These are phyloP conservation scores for Mythimna loreyi DNA, from an alignment of 2,888 invertebrate species.

Conservation along the genomic window DNA sequence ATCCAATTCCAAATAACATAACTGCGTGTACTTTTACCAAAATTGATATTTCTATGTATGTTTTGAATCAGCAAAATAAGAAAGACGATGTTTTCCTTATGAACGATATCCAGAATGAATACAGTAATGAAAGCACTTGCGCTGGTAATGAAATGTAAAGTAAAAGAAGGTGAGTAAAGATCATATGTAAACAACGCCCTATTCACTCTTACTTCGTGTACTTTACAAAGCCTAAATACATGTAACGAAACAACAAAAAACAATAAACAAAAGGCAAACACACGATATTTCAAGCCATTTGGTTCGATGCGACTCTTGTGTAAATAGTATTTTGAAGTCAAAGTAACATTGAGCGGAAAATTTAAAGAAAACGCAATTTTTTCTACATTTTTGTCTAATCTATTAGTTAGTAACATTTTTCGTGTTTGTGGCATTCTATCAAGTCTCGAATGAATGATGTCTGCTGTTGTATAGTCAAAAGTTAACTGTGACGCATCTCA, in stretches of 20 bases:
- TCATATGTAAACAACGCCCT: slow-evolving; percentile 14
- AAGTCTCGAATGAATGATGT: not conserved
- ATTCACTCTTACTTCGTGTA: not conserved
- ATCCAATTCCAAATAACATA: not conserved
- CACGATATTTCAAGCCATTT: not conserved
- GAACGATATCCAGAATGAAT: not conserved
- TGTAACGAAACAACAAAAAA: not conserved
- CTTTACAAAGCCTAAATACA: not conserved
- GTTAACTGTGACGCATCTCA: not conserved
- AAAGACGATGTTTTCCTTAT: not conserved
- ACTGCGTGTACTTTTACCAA: not conserved
- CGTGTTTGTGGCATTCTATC: not conserved
- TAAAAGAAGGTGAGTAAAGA: not conserved
- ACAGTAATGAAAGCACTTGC: not conserved
- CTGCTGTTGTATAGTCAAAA: not conserved
- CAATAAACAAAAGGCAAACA: slow-evolving; percentile 16
- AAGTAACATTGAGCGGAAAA: slow-evolving; percentile 15
- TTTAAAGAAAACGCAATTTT: slow-evolving; percentile 22
- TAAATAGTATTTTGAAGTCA: slow-evolving; percentile 9
- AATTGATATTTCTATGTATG: not conserved
- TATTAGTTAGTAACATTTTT: not conserved
- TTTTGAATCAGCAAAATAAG: not conserved
- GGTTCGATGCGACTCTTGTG: slow-evolving; percentile 2
- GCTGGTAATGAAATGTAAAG: not conserved
- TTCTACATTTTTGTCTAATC: not conserved